A percentile compares a stretch with the other conserved stretches of the same genome.
phyloP scores from a whole-genome alignment of 2,888 invertebrate species.

The Octodonta nipae region DNA sequence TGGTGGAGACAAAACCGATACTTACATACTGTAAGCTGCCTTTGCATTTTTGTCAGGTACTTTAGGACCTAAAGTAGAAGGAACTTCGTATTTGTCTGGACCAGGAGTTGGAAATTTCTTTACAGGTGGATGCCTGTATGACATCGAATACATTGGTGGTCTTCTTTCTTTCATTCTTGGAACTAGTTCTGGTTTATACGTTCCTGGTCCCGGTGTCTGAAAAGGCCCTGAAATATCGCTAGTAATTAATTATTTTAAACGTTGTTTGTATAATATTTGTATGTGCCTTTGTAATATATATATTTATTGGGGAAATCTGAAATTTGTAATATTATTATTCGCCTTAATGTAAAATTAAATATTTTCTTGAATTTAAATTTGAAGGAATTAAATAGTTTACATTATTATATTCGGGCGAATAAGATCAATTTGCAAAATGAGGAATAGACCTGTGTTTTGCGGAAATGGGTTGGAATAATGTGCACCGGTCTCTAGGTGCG shows the following conservation, averaged over 20 bases:
- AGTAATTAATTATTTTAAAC: constrained; percentile 1
- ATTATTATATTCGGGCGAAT: no score
- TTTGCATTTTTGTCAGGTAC: constrained; percentile 38
- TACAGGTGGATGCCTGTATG: constrained; percentile 31
- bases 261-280: no score
- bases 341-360: no score
- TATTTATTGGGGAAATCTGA: no score
- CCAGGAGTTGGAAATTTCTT: constrained; percentile 38
- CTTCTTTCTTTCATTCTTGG: constrained; percentile 40
- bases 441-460: no score
- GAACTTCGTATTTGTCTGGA: constrained; percentile 46
- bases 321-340: no score
- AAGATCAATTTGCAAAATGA: no score
- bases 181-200: constrained; percentile 47
- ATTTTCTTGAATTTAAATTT: no score
- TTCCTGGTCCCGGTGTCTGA: constrained; percentile 48
- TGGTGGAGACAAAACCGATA: constrained; percentile 10
- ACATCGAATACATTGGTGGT: constrained; percentile 47
- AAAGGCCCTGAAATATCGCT: constrained; percentile 20
- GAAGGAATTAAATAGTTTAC: no score
- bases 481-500: no score
- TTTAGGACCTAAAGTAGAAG: constrained; percentile 39
- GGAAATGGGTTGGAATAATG: no score
- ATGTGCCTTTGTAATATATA: not conserved
- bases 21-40: constrained; percentile 41